These are phyloP conservation scores for Steinernema khuongi DNA, from an alignment of 1,140 invertebrate species.

Conservation along the genomic window DNA sequence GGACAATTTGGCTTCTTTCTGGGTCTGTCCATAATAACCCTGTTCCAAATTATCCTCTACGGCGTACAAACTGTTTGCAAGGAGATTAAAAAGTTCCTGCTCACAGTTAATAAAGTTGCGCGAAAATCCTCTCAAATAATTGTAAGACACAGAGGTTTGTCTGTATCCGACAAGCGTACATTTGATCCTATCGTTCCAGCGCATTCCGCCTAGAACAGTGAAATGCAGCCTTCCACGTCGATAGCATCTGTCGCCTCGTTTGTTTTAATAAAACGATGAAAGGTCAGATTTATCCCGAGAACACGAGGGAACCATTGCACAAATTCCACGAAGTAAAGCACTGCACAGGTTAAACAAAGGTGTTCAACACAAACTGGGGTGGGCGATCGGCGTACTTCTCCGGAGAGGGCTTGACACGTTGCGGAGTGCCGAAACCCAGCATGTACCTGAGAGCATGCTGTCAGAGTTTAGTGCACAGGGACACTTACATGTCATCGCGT, in stretches of 20 bases:
- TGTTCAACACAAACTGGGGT: background rate
- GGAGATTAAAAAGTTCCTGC: background rate
- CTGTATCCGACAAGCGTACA: background rate
- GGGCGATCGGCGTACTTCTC: background rate
- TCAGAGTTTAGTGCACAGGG: background rate
- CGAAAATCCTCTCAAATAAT: background rate
- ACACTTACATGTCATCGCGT: background rate
- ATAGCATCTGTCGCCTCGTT: too few relatives aligned
- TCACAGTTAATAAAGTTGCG: background rate
- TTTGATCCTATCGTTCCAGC: background rate
- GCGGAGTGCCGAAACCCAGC: background rate
- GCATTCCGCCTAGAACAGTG: background rate
- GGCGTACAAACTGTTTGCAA: slow-evolving; percentile 13
- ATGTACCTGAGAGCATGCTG: background rate
- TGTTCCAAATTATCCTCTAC: slow-evolving; percentile 53
- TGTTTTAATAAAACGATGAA: too few relatives aligned
- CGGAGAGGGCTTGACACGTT: background rate
- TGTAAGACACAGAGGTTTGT: background rate
- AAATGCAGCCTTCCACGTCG: background rate
- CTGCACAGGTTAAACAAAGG: background rate
- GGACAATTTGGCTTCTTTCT: slow-evolving; percentile 57
- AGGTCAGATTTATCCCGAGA: too few relatives aligned
- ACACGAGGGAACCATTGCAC: too few relatives aligned
- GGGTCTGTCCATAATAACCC: slow-evolving; percentile 55
- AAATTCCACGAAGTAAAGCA: too few relatives aligned